Conservation (phyloP, 2,113 vertebrate species). For the Illadopsis cleaveri region DNA sequence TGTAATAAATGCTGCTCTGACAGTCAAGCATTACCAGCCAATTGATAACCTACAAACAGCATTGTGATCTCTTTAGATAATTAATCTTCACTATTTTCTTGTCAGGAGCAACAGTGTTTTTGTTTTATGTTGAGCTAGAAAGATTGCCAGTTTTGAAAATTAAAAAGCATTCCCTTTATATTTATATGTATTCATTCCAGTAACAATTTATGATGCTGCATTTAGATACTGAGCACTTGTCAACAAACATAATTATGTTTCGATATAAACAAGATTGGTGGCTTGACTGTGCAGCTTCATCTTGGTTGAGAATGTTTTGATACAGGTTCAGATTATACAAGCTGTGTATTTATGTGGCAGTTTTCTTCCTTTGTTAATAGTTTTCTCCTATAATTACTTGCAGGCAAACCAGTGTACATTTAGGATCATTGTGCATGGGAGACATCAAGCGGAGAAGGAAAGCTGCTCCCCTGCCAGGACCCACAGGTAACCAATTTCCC, state of each 20-base stretch:
- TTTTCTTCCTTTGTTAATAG: slow-evolving; percentile 73
- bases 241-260: slow-evolving; percentile 93
- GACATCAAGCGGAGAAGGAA: slow-evolving; percentile 97
- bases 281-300: slow-evolving; percentile 75
- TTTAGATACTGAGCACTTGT: slow-evolving; percentile 88
- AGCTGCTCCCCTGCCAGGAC: slow-evolving; percentile 89
- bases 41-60: slow-evolving; percentile 80
- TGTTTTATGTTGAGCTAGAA: slow-evolving; percentile 82
- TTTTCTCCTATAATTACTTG: slow-evolving; percentile 79
- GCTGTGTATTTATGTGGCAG: slow-evolving; percentile 67
- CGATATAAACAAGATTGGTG: slow-evolving; percentile 95
- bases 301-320: slow-evolving; percentile 75
- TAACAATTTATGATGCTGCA: slow-evolving; percentile 89
- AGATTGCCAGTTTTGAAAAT: slow-evolving; percentile 92
- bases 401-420: slow-evolving; percentile 96
- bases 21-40: slow-evolving; percentile 76
- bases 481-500: slow-evolving; percentile 83
- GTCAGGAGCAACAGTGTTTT: slow-evolving; percentile 74
- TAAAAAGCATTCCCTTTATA: slow-evolving; percentile 91
- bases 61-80: slow-evolving; percentile 81
- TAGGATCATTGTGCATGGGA: slow-evolving; percentile 94
- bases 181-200: slow-evolving; percentile 76
- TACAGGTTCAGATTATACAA: slow-evolving; percentile 72
- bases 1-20: slow-evolving; percentile 76
- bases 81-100: slow-evolving; percentile 82